phyloP scores from a whole-genome alignment of 2,113 vertebrate species.

The Brachionichthys hirsutus region DNA sequence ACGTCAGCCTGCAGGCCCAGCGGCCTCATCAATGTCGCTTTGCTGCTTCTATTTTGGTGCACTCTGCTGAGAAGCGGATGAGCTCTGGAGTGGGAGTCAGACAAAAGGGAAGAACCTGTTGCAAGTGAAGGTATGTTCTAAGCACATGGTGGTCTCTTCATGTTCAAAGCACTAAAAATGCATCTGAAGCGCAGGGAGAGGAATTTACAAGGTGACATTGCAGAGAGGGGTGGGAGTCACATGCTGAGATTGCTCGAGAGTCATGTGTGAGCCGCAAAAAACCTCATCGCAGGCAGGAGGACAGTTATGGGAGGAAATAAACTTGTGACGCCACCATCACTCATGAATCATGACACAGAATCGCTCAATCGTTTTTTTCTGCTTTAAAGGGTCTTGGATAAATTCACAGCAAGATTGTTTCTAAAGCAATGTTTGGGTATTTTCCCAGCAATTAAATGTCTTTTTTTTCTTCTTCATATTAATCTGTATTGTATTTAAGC shows the following conservation, averaged over 20 bases:
- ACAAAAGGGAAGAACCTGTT: constrained; percentile 55
- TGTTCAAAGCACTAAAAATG: constrained; percentile 48
- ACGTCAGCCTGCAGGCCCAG: constrained; percentile 56
- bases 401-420: constrained; percentile 33
- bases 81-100: constrained; percentile 46
- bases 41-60: constrained; percentile 70
- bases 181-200: constrained; percentile 32
- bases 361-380: constrained; percentile 21
- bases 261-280: constrained; percentile 25
- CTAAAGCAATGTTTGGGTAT: constrained; percentile 41
- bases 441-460: constrained; percentile 34
- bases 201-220: constrained; percentile 64
- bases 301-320: constrained; percentile 24
- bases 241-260: constrained; percentile 34
- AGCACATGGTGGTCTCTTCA: constrained; percentile 67
- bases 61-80: constrained; percentile 39
- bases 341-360: constrained; percentile 14
- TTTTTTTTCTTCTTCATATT: constrained; percentile 33
- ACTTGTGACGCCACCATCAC: constrained; percentile 9
- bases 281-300: constrained; percentile 23
- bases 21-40: constrained; percentile 64
- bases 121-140: constrained; percentile 51
- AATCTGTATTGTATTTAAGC: constrained; percentile 35
- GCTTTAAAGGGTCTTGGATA: constrained; percentile 35
- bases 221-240: constrained; percentile 47